Base-by-base conservation (phyloP, 2,888 invertebrate genomes). In the Synergus umbraculus region DNA sequence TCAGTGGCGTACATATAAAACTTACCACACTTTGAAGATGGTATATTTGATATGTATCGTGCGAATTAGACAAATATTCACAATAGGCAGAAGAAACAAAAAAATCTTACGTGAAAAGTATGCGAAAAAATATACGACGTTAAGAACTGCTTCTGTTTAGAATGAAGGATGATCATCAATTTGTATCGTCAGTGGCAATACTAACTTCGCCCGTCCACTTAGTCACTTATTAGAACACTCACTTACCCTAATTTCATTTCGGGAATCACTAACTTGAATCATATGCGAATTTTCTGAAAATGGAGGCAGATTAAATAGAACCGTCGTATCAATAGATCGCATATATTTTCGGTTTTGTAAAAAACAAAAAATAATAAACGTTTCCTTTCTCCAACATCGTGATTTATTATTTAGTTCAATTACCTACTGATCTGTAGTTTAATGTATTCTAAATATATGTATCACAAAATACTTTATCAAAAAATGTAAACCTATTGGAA, bases 121-220 rank as follows among this genome's bases (percentile, higher is more conserved):
- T 67, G 82, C 43, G 76, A 69, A 79, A 18, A 78, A 81, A 73
- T 54, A 73, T 73, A 73, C 54, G 73, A 54, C 54, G 73, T 73
- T 41, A 73, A 73, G n/a, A 58, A 73, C 54, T 73, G 73, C 73
- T 73, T 73, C 54, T 54, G 41, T 66, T 78, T 80, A 79, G 79
- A 79, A 83, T 83, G 83, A 82, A 85, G 79, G 82, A 83, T 86
- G 84, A 85, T 85, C 82, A 84, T 85, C 81, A 86, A 85, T 87
- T 85, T 87, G 84, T 81, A 85, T 83, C 88, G 86, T 87, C 86
- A 84, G 85, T 88, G 86, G 89, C 87, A 88, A 89, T 89, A 87
- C 84, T 88, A 83, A 89, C 84, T 87, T 88, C 87, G 85, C 88
- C 89, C 89, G 88, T 89, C 89, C 89, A 89, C 85, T 87, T 88